Evolutionary conservation across 2,797 vertebrate species (phyloP).

Genomic region (Labroides dimidiatus): DNA sequence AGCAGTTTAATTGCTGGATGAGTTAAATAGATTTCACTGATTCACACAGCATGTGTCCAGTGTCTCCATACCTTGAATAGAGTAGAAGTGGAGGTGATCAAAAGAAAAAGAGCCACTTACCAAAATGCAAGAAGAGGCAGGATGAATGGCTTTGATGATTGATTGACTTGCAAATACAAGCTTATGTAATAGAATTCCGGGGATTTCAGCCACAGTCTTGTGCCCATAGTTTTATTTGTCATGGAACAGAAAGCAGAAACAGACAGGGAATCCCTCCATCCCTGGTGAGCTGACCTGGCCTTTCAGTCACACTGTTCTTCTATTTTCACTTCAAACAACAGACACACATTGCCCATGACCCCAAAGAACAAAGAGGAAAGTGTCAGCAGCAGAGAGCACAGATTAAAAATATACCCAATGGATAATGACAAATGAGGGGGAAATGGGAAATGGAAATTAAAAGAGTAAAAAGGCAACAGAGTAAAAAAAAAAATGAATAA

Average conservation of each 20-base stretch:
- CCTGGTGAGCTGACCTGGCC: constrained; percentile 22
- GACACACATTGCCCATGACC: constrained; percentile 23
- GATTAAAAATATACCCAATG: constrained; percentile 34
- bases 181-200: not conserved
- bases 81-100: constrained; percentile 20
- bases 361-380: constrained; percentile 17
- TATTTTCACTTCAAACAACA: constrained; percentile 51
- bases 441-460: constrained; percentile 24
- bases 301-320: constrained; percentile 42
- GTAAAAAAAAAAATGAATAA: constrained; percentile 10
- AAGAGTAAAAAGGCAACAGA: constrained; percentile 1
- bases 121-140: not conserved
- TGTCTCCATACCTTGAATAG: constrained; percentile 42
- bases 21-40: constrained; percentile 28
- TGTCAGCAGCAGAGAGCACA: constrained; percentile 7
- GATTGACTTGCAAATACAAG: not conserved
- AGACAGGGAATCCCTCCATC: constrained; percentile 32
- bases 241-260: not conserved
- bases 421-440: constrained; percentile 21
- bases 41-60: constrained; percentile 41
- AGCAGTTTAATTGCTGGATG: constrained; percentile 12
- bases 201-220: not conserved
- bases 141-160: not conserved
- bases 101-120: constrained; percentile 7
- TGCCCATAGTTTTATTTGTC: not conserved